Evolutionary conservation across 2,797 vertebrate species (phyloP), one percentile per base, ranked within the genome.

Genomic region (Falco biarmicus): DNA sequence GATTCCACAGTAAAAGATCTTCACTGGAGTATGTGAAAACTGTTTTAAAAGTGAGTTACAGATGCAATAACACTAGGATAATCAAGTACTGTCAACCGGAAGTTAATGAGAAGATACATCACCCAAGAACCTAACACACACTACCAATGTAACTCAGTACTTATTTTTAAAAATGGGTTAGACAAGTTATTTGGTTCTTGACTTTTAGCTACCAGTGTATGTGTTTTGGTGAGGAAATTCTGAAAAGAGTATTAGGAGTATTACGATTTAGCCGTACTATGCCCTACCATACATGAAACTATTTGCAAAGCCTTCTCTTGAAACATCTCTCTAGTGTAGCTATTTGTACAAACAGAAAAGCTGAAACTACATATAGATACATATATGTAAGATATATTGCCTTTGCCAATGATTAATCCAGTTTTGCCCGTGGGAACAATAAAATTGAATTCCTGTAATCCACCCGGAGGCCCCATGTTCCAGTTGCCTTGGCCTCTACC

Each of bases 391-490:
- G 80, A 93, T 90, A 84, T 16, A 90, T 97, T 97, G 96, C 99
- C 99, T 99, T 99, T 99, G 92, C 99, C 99, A 93, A 99, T 99
- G 91, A 99, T 99, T 88, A 99, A 99, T 83, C 99, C 99, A 20
- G 99, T 99, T 98, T 99, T 99, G 97, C 99, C 99, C 91, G 99
- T 99, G 43, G 99, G 99, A 80, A 99, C 99, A 63, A 99, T 99
- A 97, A 99, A 99, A 96, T 99, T 99, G 95, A 99, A 99, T 96
- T 99, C 99, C 93, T 99, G 99, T 73, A 99, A 98, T 93, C 99
- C 99, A 96, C 99, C 99, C 76, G 99, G 99, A 71, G 99, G 99
- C 7, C 99, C 99, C 99, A 99, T 99, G 96, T 99, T 99, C 99
- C 99, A 99, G 97, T 99, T 99, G 76, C 99, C 99, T 97, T 99